These are phyloP conservation scores for Andrena cerasifolii DNA, from an alignment of 1,140 invertebrate species.

Conservation along the genomic window DNA sequence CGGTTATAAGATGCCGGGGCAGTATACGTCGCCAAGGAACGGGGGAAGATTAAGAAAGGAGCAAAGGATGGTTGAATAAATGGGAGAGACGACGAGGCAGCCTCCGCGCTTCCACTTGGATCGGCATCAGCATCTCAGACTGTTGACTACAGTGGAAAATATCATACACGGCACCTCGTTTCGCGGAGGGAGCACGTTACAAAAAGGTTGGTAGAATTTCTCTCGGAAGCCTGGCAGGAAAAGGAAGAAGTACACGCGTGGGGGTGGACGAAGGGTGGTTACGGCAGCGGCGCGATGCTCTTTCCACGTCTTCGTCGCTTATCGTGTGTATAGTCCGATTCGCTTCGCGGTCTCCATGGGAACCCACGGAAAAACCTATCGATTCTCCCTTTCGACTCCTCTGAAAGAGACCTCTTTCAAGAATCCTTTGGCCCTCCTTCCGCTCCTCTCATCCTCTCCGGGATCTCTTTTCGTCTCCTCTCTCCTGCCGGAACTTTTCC, in stretches of 20 bases:
- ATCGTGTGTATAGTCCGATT: conserved; percentile 75
- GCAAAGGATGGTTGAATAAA: not conserved
- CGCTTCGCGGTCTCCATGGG: conserved; percentile 81
- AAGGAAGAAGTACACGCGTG: conserved; percentile 57
- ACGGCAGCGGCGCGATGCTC: conserved; percentile 69
- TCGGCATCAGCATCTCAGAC: no score
- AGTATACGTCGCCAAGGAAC: not conserved
- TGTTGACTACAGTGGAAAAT: no score
- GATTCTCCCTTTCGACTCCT: conserved; percentile 81
- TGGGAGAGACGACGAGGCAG: not conserved
- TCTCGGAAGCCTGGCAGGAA: conserved; percentile 12
- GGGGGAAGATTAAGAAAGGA: not conserved
- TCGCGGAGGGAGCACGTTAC: not conserved
- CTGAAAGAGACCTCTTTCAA: conserved; percentile 79
- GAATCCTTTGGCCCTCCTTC: conserved; percentile 70
- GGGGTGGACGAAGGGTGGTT: conserved; percentile 62
- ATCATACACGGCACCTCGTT: no score
- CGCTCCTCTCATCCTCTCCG: conserved; percentile 45
- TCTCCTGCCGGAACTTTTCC: conserved; percentile 35
- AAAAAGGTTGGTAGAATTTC: not conserved
- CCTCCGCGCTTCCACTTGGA: no score
- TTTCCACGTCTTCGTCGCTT: conserved; percentile 71
- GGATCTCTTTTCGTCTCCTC: conserved; percentile 44
- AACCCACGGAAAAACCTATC: conserved; percentile 82
- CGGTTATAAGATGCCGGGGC: not conserved